phyloP scores from a whole-genome alignment of 2,888 invertebrate species.

The Elaeidobius kamerunicus region DNA sequence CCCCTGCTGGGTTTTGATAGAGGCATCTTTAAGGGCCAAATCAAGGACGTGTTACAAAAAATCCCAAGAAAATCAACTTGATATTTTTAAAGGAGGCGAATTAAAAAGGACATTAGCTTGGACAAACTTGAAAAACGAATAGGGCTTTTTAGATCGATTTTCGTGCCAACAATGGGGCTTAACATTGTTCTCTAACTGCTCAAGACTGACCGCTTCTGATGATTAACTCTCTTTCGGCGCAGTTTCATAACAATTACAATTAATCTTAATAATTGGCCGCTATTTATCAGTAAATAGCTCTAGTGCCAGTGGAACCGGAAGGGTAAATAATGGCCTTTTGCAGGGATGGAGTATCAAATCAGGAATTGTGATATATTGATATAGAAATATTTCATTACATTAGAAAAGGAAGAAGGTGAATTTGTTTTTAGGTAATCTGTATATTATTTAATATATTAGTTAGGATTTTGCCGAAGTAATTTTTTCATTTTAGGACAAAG shows the following conservation, averaged over 20 bases:
- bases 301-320: slow-evolving; percentile 22
- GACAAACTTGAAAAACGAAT: too few species aligned
- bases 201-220: slow-evolving; percentile 19
- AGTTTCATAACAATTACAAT: slow-evolving; percentile 31
- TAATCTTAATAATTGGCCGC: slow-evolving; percentile 30
- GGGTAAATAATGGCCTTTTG: slow-evolving; percentile 20
- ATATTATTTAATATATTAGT: too few species aligned
- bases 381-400: slow-evolving; percentile 21
- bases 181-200: slow-evolving; percentile 9
- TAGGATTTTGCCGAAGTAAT: too few species aligned
- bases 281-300: slow-evolving; percentile 30
- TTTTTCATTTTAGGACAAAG: too few species aligned
- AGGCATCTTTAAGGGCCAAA: slow-evolving; percentile 23
- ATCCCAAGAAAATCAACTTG: slow-evolving; percentile 12
- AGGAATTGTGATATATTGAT: slow-evolving; percentile 19
- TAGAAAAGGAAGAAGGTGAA: too few species aligned
- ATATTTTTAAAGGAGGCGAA: slow-evolving; percentile 1
- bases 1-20: slow-evolving; percentile 25
- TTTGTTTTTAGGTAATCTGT: too few species aligned
- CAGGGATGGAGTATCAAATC: slow-evolving; percentile 11
- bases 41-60: slow-evolving; percentile 20
- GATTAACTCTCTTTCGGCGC: slow-evolving; percentile 17
- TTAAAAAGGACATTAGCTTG: too few species aligned
- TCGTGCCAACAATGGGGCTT: too few species aligned
- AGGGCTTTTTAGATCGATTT: too few species aligned